Evolutionary conservation across 2,888 invertebrate genomes (phyloP).

Genomic region (Drosophila tripunctata): DNA sequence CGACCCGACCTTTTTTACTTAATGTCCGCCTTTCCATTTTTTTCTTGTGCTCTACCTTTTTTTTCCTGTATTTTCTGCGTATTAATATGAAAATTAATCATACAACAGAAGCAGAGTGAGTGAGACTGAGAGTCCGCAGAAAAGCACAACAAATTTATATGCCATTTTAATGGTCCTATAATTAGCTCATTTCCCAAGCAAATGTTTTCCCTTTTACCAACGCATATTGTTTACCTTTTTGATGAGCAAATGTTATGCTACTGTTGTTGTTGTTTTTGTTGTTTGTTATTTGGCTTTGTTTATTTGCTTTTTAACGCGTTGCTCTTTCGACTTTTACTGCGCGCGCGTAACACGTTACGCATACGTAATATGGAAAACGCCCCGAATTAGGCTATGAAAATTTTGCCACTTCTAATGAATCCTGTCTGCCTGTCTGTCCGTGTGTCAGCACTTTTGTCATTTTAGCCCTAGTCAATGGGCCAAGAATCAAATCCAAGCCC

Average conservation of each 20-base stretch:
- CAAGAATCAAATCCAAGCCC: background rate
- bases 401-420: slow-evolving; percentile 54
- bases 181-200: slow-evolving; percentile 68
- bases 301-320: slow-evolving; percentile 58
- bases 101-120: slow-evolving; percentile 45
- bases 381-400: slow-evolving; percentile 66
- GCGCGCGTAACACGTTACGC: slow-evolving; percentile 58
- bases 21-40: slow-evolving; percentile 28
- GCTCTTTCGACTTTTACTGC: slow-evolving; percentile 53
- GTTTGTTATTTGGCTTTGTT: slow-evolving; percentile 46
- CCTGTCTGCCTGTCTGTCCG: slow-evolving; percentile 21
- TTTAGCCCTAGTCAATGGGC: slow-evolving; percentile 27
- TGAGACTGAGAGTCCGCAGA: slow-evolving; percentile 2
- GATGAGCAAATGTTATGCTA: slow-evolving; percentile 22
- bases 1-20: slow-evolving; percentile 64
- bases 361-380: slow-evolving; percentile 62
- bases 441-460: slow-evolving; percentile 58
- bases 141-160: slow-evolving; percentile 54
- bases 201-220: slow-evolving; percentile 40
- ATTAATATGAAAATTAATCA: slow-evolving; percentile 78
- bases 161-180: slow-evolving; percentile 67
- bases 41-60: slow-evolving; percentile 2
- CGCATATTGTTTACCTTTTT: slow-evolving; percentile 53
- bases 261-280: slow-evolving; percentile 32
- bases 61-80: slow-evolving; percentile 24